These are phyloP conservation scores for Echiichthys vipera DNA, from an alignment of 2,797 vertebrate species.

Conservation along the genomic window DNA sequence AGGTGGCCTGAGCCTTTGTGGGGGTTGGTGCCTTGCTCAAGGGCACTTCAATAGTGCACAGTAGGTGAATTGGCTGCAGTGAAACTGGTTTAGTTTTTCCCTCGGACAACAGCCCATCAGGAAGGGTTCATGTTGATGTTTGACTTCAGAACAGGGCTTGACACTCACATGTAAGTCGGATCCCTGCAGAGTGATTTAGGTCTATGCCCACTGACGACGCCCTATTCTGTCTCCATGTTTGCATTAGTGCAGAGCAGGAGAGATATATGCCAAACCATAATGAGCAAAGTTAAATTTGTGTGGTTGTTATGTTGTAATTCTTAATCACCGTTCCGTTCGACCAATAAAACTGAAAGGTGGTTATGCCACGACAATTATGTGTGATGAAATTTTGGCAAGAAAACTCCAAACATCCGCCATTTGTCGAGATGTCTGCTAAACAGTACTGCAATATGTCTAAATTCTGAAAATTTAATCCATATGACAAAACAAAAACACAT, in stretches of 20 bases:
- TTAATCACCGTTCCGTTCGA: constrained; percentile 39
- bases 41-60: too few relatives aligned
- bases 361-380: constrained; percentile 31
- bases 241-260: constrained; percentile 15
- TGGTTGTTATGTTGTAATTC: constrained; percentile 57
- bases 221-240: constrained; percentile 17
- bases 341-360: constrained; percentile 31
- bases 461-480: constrained; percentile 18
- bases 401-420: neutral
- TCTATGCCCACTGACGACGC: constrained; percentile 12
- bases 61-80: too few relatives aligned
- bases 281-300: constrained; percentile 42
- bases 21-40: too few relatives aligned
- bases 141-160: neutral
- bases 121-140: neutral
- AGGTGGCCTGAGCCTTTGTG: too few relatives aligned
- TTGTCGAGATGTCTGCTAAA: constrained; percentile 9
- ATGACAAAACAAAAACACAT: constrained; percentile 16
- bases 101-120: neutral
- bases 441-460: constrained; percentile 1
- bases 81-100: neutral
- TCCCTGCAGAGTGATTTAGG: constrained; percentile 5
- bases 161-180: constrained; percentile 7
- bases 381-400: constrained; percentile 29
- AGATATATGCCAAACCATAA: constrained; percentile 58